These are phyloP conservation scores for Automeris io DNA, from an alignment of 2,888 invertebrate species.

Conservation along the genomic window DNA sequence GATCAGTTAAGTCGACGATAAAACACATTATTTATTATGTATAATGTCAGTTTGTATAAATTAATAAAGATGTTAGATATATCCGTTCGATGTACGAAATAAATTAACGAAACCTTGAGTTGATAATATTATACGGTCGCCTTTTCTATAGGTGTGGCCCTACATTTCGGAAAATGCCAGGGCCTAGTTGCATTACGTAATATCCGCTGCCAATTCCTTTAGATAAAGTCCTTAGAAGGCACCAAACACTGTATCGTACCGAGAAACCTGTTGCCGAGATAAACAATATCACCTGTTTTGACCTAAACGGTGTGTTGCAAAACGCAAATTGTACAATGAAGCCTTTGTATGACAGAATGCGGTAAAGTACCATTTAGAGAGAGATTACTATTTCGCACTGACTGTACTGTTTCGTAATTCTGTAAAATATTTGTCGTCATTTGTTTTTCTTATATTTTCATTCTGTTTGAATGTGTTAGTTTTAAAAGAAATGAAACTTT, in stretches of 20 bases:
- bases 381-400: background rate
- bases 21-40: too few relatives aligned
- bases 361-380: conserved; percentile 9
- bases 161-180: conserved; percentile 2
- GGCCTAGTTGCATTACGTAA: background rate
- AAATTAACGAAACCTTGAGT: background rate
- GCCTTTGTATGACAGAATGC: conserved; percentile 17
- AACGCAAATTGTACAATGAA: conserved; percentile 14
- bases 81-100: background rate
- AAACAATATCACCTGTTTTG: conserved; percentile 28
- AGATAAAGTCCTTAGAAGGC: background rate
- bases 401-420: too few relatives aligned
- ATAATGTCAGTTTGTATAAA: too few relatives aligned
- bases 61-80: background rate
- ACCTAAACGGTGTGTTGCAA: conserved; percentile 23
- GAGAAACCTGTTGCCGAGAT: conserved; percentile 21
- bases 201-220: background rate
- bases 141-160: background rate
- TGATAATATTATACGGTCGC: background rate
- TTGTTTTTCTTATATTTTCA: too few relatives aligned
- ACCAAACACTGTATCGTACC: conserved; percentile 8
- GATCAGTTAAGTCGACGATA: too few relatives aligned
- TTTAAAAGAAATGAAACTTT: too few relatives aligned
- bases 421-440: too few relatives aligned
- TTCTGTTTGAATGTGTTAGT: too few relatives aligned